phyloP scores from a whole-genome alignment of 2,797 vertebrate species.

The Clarias fuscus region DNA sequence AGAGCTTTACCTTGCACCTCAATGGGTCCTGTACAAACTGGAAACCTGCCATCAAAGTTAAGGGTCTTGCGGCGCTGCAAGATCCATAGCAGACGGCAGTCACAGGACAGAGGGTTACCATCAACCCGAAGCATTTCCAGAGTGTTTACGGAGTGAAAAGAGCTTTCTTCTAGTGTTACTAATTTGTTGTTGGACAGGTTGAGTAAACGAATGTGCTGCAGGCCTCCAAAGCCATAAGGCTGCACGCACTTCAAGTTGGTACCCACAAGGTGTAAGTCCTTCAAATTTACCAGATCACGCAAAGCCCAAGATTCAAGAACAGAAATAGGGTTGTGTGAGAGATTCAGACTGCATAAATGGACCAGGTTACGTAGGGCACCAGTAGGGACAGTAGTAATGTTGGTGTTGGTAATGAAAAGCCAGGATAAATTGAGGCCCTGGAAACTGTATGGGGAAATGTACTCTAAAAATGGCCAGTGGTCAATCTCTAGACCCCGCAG shows the following conservation, averaged over 20 bases:
- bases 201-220: constrained; percentile 91
- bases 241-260: constrained; percentile 84
- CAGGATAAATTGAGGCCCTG: constrained; percentile 93
- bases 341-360: constrained; percentile 88
- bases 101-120: constrained; percentile 91
- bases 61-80: constrained; percentile 93
- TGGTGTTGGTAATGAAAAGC: constrained; percentile 93
- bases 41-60: constrained; percentile 88
- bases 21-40: constrained; percentile 82
- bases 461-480: constrained; percentile 91
- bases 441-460: constrained; percentile 86
- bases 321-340: constrained; percentile 94
- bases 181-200: constrained; percentile 91
- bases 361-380: constrained; percentile 87
- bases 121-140: constrained; percentile 91
- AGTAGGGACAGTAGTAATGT: constrained; percentile 89
- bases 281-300: constrained; percentile 86
- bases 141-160: constrained; percentile 93
- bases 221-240: constrained; percentile 86
- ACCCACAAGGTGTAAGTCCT: constrained; percentile 91
- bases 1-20: constrained; percentile 89
- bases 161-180: constrained; percentile 87
- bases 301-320: constrained; percentile 88
- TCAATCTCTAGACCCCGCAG: constrained; percentile 90
- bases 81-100: constrained; percentile 96